phyloP scores from a whole-genome alignment of 1,140 invertebrate genomes.

The Meloidogyne hapla region DNA sequence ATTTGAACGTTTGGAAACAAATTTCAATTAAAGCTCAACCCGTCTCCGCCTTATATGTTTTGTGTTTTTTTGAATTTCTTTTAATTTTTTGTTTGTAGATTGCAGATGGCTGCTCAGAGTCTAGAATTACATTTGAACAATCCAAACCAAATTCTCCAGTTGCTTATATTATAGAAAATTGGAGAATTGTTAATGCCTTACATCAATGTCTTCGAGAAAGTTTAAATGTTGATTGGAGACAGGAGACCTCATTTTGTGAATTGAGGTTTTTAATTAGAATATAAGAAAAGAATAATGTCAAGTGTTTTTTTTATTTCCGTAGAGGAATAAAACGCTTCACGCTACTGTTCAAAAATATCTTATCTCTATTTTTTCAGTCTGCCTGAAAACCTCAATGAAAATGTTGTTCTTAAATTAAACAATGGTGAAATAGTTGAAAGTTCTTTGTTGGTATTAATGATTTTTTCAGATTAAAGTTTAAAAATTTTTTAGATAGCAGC shows the following conservation, averaged over 20 bases:
- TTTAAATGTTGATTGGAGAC: conserved; percentile 43
- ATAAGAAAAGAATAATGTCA: not conserved
- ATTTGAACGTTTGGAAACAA: conserved; percentile 44
- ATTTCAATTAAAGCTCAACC: conserved; percentile 38
- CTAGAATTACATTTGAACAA: conserved; percentile 46
- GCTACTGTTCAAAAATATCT: too few relatives aligned
- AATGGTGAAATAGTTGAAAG: conserved; percentile 65
- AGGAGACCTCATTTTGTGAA: conserved; percentile 35
- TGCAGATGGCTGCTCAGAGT: conserved; percentile 44
- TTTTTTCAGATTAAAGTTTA: too few relatives aligned
- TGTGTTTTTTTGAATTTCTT: not conserved
- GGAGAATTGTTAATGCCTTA: conserved; percentile 37
- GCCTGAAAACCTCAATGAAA: conserved; percentile 51
- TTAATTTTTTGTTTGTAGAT: conserved; percentile 35
- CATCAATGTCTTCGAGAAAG: conserved; percentile 38
- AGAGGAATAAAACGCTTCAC: too few relatives aligned
- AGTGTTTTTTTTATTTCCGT: too few relatives aligned
- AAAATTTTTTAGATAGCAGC: conserved; percentile 75
- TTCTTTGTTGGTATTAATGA: conserved; percentile 65
- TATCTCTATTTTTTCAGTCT: conserved; percentile 40
- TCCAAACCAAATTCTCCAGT: conserved; percentile 21
- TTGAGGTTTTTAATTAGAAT: conserved; percentile 43
- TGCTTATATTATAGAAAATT: conserved; percentile 49
- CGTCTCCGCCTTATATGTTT: conserved; percentile 46
- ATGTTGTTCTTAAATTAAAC: conserved; percentile 64